Conservation (phyloP, 2,888 invertebrate genomes). For the Anorthoa munda region DNA sequence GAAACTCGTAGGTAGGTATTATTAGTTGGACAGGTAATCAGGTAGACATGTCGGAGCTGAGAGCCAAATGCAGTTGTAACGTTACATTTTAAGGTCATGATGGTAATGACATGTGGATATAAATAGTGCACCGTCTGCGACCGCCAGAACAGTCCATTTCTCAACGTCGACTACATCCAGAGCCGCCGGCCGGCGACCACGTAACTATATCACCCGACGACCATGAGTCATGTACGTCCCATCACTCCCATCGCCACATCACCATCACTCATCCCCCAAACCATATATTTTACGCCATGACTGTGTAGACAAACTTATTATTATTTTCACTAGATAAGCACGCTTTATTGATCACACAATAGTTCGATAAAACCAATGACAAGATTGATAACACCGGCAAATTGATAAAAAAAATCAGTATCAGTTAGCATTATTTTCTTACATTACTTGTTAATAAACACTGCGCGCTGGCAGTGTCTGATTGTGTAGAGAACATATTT, state of each 20-base stretch:
- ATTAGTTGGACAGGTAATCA: conserved; percentile 30
- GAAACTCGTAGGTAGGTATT: conserved; percentile 14
- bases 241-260: conserved; percentile 22
- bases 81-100: conserved; percentile 62
- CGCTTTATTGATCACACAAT: conserved; percentile 83
- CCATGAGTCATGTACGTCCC: conserved; percentile 59
- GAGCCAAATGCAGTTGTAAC: conserved; percentile 63
- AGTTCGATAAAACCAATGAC: conserved; percentile 81
- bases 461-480: conserved; percentile 55
- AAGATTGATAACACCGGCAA: conserved; percentile 82
- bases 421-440: conserved; percentile 68
- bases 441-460: conserved; percentile 73
- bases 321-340: conserved; percentile 68
- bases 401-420: conserved; percentile 81
- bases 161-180: conserved; percentile 46
- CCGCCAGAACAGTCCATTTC: conserved; percentile 59
- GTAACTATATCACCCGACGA: conserved; percentile 23
- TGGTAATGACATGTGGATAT: conserved; percentile 62
- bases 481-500: conserved; percentile 49
- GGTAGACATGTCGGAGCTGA: conserved; percentile 32
- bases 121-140: conserved; percentile 57
- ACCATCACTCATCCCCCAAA: conserved; percentile 14
- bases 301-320: conserved; percentile 58
- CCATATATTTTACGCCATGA: conserved; percentile 38
- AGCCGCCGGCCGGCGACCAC: conserved; percentile 28